Evolutionary conservation across 2,888 invertebrate genomes (phyloP), one percentile per base, ranked within the genome.

Genomic region (Clusia tigrina): DNA sequence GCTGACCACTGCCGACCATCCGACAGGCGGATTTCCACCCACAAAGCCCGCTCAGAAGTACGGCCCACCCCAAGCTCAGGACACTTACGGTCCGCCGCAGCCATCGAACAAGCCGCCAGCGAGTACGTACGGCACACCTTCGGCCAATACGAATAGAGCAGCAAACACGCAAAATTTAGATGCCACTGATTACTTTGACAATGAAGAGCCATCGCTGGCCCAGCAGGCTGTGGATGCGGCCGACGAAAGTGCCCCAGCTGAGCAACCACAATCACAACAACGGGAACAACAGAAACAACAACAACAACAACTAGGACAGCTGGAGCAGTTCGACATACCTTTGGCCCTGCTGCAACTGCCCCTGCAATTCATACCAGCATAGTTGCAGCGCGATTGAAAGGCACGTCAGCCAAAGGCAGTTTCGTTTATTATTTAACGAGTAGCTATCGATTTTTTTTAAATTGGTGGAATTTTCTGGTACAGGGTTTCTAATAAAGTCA

Each of bases 281-380:
- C 1, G 17, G 17, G 1, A 53, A 18, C 1, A 23, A 32, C 57
- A 42, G 46, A 26, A 54, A 37, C 18, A 48, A 10, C 53, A 57
- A 38, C 23, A 51, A 15, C 51, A 54, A 38, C 51, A 64, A n/a
- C 2, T 17, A 24, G 1, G 38, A 18, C 1, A 23, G 22, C 57
- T 53, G 46, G 42, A 54, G 24, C 18, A 1, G 42, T 58, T 58
- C n/a, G 55, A 64, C 20, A 24, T 61, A 2, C 64, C 64, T 3
- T 64, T 64, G 15, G 64, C 60, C 12, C 48, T 61, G 32, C 26
- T 64, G 26, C 64, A 61, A 48, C n/a, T 64, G 51, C 61, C 61
- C 2, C 53, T 37, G 2, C 9, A 64, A 32, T 56, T 60, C 20
- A 2, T 53, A 6, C 53, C 62, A 2, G 12, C 37, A n/a, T n/a